These are phyloP conservation scores for Arenaria interpres DNA, from an alignment of 2,113 vertebrate genomes.

Conservation along the genomic window DNA sequence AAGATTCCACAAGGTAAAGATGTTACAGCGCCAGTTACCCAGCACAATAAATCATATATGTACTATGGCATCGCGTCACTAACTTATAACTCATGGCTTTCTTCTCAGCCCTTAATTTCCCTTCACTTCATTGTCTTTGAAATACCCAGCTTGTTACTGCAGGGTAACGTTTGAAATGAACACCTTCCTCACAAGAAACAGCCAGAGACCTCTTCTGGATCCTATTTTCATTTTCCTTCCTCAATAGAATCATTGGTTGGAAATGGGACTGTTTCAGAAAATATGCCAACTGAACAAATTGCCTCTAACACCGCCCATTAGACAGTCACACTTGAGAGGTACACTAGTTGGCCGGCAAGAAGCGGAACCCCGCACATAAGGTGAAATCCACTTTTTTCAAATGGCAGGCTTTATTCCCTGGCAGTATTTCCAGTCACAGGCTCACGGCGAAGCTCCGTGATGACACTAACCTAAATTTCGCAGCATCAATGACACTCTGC, in stretches of 20 bases:
- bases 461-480: slow-evolving; percentile 83
- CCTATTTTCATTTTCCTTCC: not conserved
- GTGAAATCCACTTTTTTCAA: not conserved
- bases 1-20: not conserved
- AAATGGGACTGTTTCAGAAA: not conserved
- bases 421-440: not conserved
- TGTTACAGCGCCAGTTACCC: not conserved
- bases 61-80: not conserved
- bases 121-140: not conserved
- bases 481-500: slow-evolving; percentile 73
- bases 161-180: not conserved
- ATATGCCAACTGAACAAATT: not conserved
- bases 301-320: not conserved
- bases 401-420: not conserved
- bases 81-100: not conserved
- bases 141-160: not conserved
- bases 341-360: not conserved
- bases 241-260: not conserved
- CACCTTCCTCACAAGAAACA: not conserved
- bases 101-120: not conserved
- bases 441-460: not conserved
- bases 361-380: not conserved
- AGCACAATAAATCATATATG: not conserved
- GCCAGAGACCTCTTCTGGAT: not conserved
- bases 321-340: not conserved